A percentile compares a stretch with the other conserved stretches of the same genome.
Evolutionary conservation across 2,797 vertebrate species (phyloP).

Genomic region (Rhincodon typus): DNA sequence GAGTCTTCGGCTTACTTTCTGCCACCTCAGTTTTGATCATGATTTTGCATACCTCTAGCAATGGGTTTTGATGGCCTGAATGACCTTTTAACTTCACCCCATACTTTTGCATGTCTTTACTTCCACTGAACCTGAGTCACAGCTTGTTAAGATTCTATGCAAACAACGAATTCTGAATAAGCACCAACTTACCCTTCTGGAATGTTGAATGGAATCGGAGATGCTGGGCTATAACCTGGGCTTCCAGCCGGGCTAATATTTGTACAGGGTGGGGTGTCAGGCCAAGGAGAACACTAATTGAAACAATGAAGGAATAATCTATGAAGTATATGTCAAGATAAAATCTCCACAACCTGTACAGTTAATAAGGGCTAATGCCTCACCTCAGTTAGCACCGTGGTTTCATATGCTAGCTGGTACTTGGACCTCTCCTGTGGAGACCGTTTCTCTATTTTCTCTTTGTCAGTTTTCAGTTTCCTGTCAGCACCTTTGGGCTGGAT

Average conservation of each 20-base stretch:
- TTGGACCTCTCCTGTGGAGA: conserved; percentile 71
- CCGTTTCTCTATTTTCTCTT: conserved; percentile 76
- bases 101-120: background rate
- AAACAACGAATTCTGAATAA: background rate
- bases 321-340: background rate
- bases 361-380: no score
- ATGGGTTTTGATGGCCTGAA: background rate
- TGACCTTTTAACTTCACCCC: background rate
- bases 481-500: conserved; percentile 74
- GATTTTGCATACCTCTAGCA: background rate
- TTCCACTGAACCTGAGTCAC: background rate
- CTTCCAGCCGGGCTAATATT: conserved; percentile 37
- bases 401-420: conserved; percentile 70
- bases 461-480: conserved; percentile 74
- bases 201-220: conserved; percentile 34
- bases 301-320: background rate
- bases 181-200: conserved; percentile 42
- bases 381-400: conserved; percentile 68
- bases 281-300: conserved; percentile 45
- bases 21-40: background rate
- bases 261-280: conserved; percentile 38
- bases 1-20: background rate
- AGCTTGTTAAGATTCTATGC: background rate
- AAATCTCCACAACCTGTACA: background rate
- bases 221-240: conserved; percentile 36